Evolutionary conservation across 2,113 vertebrate species (phyloP).

Genomic region (Crotalus horridus): DNA sequence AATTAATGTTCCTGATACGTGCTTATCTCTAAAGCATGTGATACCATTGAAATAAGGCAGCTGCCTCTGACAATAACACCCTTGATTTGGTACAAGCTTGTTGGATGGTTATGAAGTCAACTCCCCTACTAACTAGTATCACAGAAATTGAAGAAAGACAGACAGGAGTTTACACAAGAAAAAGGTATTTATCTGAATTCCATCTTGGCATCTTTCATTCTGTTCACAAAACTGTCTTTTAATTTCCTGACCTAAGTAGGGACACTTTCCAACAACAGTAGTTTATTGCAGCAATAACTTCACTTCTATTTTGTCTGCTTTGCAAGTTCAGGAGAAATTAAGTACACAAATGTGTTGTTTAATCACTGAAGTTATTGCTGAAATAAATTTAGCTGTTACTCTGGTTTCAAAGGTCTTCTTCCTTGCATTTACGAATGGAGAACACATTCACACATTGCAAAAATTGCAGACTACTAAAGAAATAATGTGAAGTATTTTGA

Average conservation of each 20-base stretch:
- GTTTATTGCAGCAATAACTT: neutral
- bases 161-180: neutral
- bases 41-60: neutral
- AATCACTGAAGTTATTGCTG: neutral
- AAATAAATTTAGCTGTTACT: neutral
- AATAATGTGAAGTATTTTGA: constrained; percentile 37
- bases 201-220: neutral
- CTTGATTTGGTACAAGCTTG: neutral
- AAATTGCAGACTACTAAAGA: neutral
- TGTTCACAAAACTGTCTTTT: neutral
- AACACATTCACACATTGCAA: neutral
- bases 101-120: neutral
- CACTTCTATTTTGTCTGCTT: neutral
- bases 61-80: neutral
- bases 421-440: neutral
- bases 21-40: neutral
- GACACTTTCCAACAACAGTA: too few relatives aligned
- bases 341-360: neutral
- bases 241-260: neutral
- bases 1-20: neutral
- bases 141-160: neutral
- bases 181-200: neutral
- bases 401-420: neutral
- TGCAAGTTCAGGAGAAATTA: neutral
- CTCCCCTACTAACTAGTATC: neutral